Evolutionary conservation across 2,797 vertebrate species (phyloP).

Genomic region (Hapalemur alaotrensis): DNA sequence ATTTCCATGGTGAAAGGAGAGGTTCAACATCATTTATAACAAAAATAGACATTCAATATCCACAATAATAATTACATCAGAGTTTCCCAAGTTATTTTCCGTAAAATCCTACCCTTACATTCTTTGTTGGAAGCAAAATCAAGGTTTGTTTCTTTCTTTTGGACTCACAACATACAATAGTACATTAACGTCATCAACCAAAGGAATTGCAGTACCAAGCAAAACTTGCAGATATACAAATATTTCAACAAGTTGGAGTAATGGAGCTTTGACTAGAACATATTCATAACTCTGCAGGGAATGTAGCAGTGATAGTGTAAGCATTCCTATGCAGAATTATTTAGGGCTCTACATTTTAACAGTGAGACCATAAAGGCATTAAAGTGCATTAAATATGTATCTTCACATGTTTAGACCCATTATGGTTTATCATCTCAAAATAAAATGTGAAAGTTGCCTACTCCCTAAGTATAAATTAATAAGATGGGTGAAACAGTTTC

Average conservation of each 20-base stretch:
- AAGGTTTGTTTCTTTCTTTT: not conserved
- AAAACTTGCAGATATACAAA: slow-evolving; percentile 36
- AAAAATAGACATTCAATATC: not conserved
- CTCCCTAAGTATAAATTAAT: slow-evolving; percentile 62
- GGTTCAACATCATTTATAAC: not conserved
- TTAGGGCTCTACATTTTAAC: slow-evolving; percentile 53
- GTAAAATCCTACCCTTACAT: not conserved
- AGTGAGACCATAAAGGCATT: slow-evolving; percentile 67
- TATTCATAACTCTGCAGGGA: slow-evolving; percentile 55
- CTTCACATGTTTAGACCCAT: slow-evolving; percentile 66
- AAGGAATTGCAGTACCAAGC: slow-evolving; percentile 4
- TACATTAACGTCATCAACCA: not conserved
- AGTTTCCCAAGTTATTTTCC: not conserved
- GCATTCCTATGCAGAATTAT: slow-evolving; percentile 52
- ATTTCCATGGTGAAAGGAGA: not conserved
- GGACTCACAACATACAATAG: not conserved
- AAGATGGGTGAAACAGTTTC: slow-evolving; percentile 21
- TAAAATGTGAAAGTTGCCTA: slow-evolving; percentile 60
- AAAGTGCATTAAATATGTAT: slow-evolving; percentile 73
- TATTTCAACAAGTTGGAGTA: not conserved
- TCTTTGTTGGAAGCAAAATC: not conserved
- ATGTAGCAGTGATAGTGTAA: not conserved
- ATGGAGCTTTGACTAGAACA: not conserved
- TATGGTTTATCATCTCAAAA: slow-evolving; percentile 65
- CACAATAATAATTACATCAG: not conserved